Evolutionary conservation across 1,140 invertebrate species (phyloP).

Genomic region (Ceratina calcarata): DNA sequence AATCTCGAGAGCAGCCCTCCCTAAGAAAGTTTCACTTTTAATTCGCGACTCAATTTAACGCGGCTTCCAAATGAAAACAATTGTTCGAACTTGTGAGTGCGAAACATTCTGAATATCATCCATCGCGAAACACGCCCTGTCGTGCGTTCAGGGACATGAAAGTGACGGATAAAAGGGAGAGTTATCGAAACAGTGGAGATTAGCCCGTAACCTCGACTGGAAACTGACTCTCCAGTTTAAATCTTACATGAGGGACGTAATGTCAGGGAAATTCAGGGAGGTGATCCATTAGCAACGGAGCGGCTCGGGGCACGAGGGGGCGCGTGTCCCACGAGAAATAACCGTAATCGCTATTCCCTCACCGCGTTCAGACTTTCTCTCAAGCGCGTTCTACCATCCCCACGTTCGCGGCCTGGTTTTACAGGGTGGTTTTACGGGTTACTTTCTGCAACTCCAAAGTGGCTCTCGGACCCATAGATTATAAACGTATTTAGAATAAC

Average conservation of each 20-base stretch:
- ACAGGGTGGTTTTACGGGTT: too few relatives aligned
- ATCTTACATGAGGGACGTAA: conserved; percentile 72
- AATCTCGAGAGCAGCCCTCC: background rate
- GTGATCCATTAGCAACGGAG: conserved; percentile 73
- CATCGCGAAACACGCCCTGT: too few relatives aligned
- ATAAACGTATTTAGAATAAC: too few relatives aligned
- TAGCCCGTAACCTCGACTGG: conserved; percentile 55
- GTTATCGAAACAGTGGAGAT: conserved; percentile 59
- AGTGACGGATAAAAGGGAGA: conserved; percentile 9
- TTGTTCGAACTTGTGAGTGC: background rate
- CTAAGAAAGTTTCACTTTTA: conserved; percentile 18
- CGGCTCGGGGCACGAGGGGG: conserved; percentile 26
- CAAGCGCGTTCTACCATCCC: background rate
- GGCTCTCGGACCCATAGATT: too few relatives aligned
- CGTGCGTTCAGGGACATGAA: too few relatives aligned
- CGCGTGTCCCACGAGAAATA: conserved; percentile 71
- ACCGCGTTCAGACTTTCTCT: background rate
- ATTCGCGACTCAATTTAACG: conserved; percentile 1
- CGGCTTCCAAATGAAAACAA: too few relatives aligned
- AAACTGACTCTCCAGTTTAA: conserved; percentile 62
- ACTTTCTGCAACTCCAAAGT: too few relatives aligned
- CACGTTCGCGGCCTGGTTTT: too few relatives aligned
- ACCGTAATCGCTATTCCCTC: conserved; percentile 69
- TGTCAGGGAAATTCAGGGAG: conserved; percentile 72
- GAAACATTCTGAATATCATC: too few relatives aligned